Percentiles rank a stretch among this genome's conserved stretches.
These are phyloP conservation scores for Matsumyia berberina DNA, from an alignment of 2,888 invertebrate species.

Conservation along the genomic window DNA sequence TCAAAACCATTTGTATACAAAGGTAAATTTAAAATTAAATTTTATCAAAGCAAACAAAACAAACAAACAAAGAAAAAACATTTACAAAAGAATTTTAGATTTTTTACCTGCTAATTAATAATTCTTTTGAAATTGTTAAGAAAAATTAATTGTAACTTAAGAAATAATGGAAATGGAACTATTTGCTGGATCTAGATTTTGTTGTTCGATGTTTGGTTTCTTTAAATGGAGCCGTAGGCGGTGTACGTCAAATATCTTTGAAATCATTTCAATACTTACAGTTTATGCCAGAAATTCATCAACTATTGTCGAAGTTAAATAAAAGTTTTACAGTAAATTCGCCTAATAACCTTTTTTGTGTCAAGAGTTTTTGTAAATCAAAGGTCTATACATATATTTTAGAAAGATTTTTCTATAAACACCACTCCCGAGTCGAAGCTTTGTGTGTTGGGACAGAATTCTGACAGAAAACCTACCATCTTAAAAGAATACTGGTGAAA, in stretches of 20 bases:
- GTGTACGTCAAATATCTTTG: background rate
- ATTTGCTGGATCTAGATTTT: constrained; percentile 31
- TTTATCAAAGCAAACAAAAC: constrained; percentile 28
- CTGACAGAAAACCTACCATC: too few species aligned
- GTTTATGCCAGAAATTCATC: too few species aligned
- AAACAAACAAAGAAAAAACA: constrained; percentile 27
- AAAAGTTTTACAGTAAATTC: too few species aligned
- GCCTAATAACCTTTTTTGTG: too few species aligned
- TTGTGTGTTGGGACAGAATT: too few species aligned
- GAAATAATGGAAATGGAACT: constrained; percentile 30
- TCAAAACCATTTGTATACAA: constrained; percentile 55
- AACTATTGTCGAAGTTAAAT: too few species aligned
- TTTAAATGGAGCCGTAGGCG: background rate
- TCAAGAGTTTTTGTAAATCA: too few species aligned
- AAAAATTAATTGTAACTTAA: constrained; percentile 40
- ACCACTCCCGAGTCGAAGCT: too few species aligned
- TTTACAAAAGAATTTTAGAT: constrained; percentile 70
- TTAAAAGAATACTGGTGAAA: too few species aligned
- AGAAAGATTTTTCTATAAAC: too few species aligned
- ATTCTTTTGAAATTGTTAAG: constrained; percentile 46
- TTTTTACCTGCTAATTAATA: constrained; percentile 68
- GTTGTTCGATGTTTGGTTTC: background rate
- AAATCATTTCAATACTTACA: background rate
- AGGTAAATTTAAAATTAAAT: constrained; percentile 40
- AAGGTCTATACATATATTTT: too few species aligned